These are phyloP conservation scores for Tetanocera ferruginea DNA, from an alignment of 2,888 invertebrate genomes.

Conservation along the genomic window DNA sequence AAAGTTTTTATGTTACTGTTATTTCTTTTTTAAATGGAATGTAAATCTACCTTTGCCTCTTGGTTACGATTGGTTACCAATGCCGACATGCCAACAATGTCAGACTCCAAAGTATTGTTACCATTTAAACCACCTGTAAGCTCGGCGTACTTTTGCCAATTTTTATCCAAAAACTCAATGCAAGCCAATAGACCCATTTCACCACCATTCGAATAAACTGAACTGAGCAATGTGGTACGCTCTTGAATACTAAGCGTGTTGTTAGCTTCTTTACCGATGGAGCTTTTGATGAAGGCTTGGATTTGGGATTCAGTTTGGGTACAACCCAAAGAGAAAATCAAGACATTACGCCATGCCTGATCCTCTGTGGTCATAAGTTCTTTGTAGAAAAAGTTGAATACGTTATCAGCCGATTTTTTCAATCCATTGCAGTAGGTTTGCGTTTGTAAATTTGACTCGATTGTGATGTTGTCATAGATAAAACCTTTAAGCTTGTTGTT, in stretches of 20 bases:
- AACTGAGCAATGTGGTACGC: constrained; percentile 56
- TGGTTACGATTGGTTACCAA: constrained; percentile 59
- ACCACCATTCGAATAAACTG: constrained; percentile 61
- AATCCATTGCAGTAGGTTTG: constrained; percentile 68
- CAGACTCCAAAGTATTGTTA: constrained; percentile 58
- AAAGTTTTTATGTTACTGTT: too few relatives aligned
- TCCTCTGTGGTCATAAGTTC: constrained; percentile 72
- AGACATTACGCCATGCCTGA: constrained; percentile 74
- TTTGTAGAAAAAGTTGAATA: constrained; percentile 77
- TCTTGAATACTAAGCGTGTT: constrained; percentile 59
- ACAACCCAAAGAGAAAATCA: constrained; percentile 78
- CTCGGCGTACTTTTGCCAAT: constrained; percentile 63
- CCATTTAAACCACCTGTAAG: constrained; percentile 57
- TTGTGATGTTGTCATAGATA: constrained; percentile 49
- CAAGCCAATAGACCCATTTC: constrained; percentile 70
- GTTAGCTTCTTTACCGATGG: constrained; percentile 50
- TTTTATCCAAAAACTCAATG: constrained; percentile 71
- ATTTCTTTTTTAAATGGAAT: too few relatives aligned
- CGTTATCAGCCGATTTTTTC: constrained; percentile 66
- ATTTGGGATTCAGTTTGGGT: constrained; percentile 73
- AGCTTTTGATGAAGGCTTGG: constrained; percentile 69
- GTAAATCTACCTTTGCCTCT: constrained; percentile 58
- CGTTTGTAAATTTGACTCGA: constrained; percentile 64
- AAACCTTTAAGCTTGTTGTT: constrained; percentile 55
- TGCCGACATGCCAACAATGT: constrained; percentile 57